These are phyloP conservation scores for Oryzias woworae DNA, from an alignment of 2,113 vertebrate species.

Conservation along the genomic window DNA sequence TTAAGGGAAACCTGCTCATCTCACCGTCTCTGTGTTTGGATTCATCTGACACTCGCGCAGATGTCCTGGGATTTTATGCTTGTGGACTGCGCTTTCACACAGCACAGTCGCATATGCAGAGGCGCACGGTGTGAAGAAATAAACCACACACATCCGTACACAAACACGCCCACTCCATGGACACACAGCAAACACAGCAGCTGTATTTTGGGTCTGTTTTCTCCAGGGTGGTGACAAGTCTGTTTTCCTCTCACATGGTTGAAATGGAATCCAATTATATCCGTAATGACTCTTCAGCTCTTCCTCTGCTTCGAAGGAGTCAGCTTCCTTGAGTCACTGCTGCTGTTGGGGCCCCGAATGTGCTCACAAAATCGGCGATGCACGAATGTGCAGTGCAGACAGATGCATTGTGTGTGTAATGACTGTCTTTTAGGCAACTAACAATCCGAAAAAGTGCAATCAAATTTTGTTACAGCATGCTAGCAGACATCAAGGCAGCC, in stretches of 20 bases:
- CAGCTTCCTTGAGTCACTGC: conserved; percentile 62
- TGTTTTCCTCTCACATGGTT: conserved; percentile 64
- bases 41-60: conserved; percentile 42
- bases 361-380: conserved; percentile 57
- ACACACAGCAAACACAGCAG: conserved; percentile 49
- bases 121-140: conserved; percentile 1
- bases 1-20: conserved; percentile 34
- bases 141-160: conserved; percentile 9
- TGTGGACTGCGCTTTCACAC: conserved; percentile 30
- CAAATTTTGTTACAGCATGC: conserved; percentile 44
- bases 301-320: conserved; percentile 68
- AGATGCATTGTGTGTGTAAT: conserved; percentile 21
- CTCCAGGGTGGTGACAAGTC: conserved; percentile 60
- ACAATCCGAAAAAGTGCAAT: conserved; percentile 25
- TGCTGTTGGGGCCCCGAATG: conserved; percentile 47
- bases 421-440: conserved; percentile 5
- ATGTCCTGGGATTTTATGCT: conserved; percentile 40
- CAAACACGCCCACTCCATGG: conserved; percentile 23
- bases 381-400: conserved; percentile 47
- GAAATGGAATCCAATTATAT: conserved; percentile 76
- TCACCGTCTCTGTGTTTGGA: conserved; percentile 22
- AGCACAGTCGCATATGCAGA: background rate
- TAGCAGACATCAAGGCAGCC: conserved; percentile 2
- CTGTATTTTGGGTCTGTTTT: conserved; percentile 61
- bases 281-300: conserved; percentile 67